Conservation (phyloP, 2,113 vertebrate genomes). For the Corythornis madagascariensis region DNA sequence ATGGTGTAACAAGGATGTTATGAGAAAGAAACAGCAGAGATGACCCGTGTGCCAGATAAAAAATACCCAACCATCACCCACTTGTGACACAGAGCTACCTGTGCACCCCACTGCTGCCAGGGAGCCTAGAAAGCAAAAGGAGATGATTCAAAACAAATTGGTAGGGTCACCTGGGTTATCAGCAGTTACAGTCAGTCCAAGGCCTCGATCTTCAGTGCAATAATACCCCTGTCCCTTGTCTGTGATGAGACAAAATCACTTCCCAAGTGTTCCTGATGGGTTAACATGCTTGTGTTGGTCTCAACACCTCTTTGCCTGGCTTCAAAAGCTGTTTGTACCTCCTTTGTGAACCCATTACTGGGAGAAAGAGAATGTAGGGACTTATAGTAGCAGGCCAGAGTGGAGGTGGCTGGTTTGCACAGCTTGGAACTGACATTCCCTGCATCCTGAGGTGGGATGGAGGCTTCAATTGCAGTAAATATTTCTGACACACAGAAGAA, state of each 20-base stretch:
- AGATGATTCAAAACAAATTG: neutral
- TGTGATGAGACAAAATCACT: neutral
- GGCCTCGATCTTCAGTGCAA: neutral
- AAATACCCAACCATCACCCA: neutral
- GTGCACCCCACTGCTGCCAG: neutral
- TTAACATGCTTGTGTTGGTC: accelerated
- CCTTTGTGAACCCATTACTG: neutral
- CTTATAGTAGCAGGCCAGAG: neutral
- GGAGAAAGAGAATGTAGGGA: neutral
- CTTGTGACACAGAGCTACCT: neutral
- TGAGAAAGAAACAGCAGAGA: neutral
- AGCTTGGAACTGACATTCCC: neutral
- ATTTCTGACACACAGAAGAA: too few relatives aligned
- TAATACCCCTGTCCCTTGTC: neutral
- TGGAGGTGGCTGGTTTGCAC: neutral
- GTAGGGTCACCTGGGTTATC: neutral
- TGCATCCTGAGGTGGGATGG: neutral
- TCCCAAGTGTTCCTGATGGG: neutral
- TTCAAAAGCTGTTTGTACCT: neutral
- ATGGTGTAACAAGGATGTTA: neutral
- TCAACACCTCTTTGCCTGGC: neutral
- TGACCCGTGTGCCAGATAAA: neutral
- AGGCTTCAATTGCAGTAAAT: too few relatives aligned
- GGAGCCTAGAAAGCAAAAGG: neutral
- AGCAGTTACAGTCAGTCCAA: neutral